phyloP scores from a whole-genome alignment of 1,140 invertebrate species.

The Monochamus saltuarius region DNA sequence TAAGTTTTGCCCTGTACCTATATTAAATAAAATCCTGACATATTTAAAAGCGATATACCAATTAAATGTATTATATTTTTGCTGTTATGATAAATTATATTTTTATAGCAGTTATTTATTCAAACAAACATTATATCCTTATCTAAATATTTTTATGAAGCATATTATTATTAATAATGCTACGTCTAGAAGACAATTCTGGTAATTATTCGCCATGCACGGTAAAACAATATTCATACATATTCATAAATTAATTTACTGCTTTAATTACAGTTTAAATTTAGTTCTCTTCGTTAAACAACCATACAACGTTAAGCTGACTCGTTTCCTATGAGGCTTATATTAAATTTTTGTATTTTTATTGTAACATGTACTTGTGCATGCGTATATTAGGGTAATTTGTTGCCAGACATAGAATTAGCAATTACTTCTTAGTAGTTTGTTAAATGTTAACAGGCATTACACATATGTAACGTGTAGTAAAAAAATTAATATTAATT shows the following conservation, averaged over 20 bases:
- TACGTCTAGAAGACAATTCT: not conserved
- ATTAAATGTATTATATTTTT: too few relatives aligned
- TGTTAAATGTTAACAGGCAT: conserved; percentile 7
- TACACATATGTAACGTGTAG: not conserved
- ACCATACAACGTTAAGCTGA: conserved; percentile 6
- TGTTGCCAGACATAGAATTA: conserved; percentile 8
- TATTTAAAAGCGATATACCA: too few relatives aligned
- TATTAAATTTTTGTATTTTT: conserved; percentile 8
- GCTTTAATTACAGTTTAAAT: conserved; percentile 23
- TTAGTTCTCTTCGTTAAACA: conserved; percentile 20
- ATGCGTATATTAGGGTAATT: not conserved
- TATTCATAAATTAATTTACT: conserved; percentile 22
- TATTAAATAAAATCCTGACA: too few relatives aligned
- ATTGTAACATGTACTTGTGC: conserved; percentile 8
- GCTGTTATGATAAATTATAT: too few relatives aligned
- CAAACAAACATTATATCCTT: too few relatives aligned
- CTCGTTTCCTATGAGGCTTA: not conserved
- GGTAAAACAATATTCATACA: conserved; percentile 22
- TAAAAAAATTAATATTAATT: too few relatives aligned
- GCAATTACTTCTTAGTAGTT: conserved; percentile 14
- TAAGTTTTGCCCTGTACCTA: too few relatives aligned
- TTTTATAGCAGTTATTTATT: too few relatives aligned
- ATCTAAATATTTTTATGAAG: not conserved
- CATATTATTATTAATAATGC: not conserved
- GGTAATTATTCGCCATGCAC: conserved; percentile 16